Evolutionary conservation across 2,113 vertebrate species (phyloP).

Genomic region (Motacilla tschutschensis): DNA sequence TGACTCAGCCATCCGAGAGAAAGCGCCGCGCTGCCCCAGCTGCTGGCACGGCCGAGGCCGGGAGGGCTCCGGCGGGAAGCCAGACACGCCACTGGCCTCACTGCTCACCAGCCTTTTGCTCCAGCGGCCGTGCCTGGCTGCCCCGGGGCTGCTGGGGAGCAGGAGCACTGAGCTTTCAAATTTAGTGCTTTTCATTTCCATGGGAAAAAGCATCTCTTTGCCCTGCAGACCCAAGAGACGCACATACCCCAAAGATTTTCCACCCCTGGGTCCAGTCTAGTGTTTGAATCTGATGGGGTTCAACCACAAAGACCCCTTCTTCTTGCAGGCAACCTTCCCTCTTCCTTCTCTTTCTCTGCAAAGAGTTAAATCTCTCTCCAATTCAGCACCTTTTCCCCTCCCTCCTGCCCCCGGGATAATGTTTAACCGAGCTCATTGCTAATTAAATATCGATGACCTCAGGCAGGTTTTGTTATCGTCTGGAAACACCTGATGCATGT

Average conservation of each 20-base stretch:
- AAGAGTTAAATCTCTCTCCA: conserved; percentile 50
- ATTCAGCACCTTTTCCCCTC: neutral
- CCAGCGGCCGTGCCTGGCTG: neutral
- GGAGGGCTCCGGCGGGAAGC: neutral
- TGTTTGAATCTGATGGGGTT: neutral
- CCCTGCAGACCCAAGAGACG: neutral
- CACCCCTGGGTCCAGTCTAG: neutral
- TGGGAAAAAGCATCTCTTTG: neutral
- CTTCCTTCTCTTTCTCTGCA: neutral
- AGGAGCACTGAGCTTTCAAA: neutral
- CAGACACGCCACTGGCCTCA: neutral
- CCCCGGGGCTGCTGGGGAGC: neutral
- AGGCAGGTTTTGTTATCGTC: conserved; percentile 64
- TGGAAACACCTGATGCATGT: conserved; percentile 65
- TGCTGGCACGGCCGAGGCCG: accelerated
- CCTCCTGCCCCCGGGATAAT: conserved; percentile 39
- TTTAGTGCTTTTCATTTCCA: neutral
- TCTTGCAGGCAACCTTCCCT: neutral
- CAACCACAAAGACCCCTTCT: neutral
- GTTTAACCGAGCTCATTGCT: conserved; percentile 55
- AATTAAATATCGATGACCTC: conserved; percentile 66
- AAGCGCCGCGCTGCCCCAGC: neutral
- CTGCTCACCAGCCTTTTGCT: neutral
- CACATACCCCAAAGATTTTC: neutral
- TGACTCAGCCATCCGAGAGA: conserved; percentile 26